Base-by-base conservation (phyloP, 2,113 vertebrate species). In the Cisticola juncidis region DNA sequence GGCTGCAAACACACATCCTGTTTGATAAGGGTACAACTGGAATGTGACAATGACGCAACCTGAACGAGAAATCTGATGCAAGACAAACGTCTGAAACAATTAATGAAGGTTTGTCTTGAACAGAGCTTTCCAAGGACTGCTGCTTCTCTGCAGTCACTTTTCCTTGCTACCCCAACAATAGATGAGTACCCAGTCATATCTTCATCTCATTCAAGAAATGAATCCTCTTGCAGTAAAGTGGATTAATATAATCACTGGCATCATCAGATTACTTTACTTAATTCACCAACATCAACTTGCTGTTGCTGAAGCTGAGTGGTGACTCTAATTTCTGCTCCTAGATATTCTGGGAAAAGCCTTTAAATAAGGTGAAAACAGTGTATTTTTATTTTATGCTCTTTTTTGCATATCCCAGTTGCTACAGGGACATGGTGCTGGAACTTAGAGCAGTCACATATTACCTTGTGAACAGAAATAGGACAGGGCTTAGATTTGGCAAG, bases 181-280 rank as follows among this genome's bases (percentile, higher is more conserved):
- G 73, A 95, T 93, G 64, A 68, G 11, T 47, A 96, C 88, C 79
- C 82, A 93, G 90, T 77, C 71, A 38, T 90, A 88, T 86, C 78
- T 92, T 78, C 56, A 82, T 94, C 90, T 86, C 79, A 36, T 78
- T 95, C 56, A 62, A 88, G 66, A 74, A 83, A 72, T 72, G 50
- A 92, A 81, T 48, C 73, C 73, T 60, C 61, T 87, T 92, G 61
- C 53, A 81, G 73, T 92, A 83, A 89, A 88, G 78, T 95, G 77
- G 73, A 89, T 95, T 92, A 80, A 85, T 92, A 84, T 79, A 79
- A 95, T 95, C 78, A 47, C 79, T 76, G 36, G 15, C 61, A 62
- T 88, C 90, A 83, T 83, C 92, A 81, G 76, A 74, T 83, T 83
- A 42, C 83, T 92, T 91, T 48, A 22, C 71, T 88, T 83, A 86